Conservation (phyloP, 2,113 vertebrate species). For the Bucco capensis region DNA sequence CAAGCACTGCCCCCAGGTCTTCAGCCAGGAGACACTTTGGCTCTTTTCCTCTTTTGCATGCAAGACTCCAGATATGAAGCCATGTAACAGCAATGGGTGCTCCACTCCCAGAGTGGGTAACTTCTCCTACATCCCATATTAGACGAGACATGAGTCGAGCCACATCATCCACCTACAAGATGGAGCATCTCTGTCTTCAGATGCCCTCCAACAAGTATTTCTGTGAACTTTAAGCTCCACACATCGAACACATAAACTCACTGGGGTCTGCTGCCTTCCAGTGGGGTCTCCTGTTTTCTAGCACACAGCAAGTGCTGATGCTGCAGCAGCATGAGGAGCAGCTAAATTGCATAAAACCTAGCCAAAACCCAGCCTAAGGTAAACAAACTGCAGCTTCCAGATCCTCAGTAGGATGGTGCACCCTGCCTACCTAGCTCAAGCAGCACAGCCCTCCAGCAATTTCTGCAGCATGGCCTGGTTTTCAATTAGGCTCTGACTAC, state of each 20-base stretch:
- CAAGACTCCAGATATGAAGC: neutral
- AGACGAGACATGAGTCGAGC: neutral
- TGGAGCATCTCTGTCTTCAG: neutral
- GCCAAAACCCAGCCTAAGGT: neutral
- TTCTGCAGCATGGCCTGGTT: neutral
- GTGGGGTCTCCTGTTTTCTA: neutral
- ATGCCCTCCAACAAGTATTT: neutral
- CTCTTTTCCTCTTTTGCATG: neutral
- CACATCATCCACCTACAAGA: neutral
- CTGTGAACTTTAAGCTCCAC: neutral
- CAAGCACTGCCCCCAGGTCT: neutral
- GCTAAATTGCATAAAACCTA: neutral
- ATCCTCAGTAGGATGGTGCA: neutral
- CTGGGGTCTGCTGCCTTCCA: neutral
- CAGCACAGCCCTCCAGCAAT: accelerated
- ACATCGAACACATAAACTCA: neutral
- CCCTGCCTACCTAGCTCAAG: neutral
- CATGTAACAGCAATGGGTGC: neutral
- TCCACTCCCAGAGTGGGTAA: neutral
- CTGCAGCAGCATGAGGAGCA: neutral
- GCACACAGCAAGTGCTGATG: neutral
- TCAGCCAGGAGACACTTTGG: neutral
- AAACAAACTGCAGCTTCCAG: neutral
- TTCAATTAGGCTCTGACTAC: neutral
- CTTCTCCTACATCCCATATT: neutral